Evolutionary conservation across 2,113 vertebrate species (phyloP).

Genomic region (Merops nubicus): DNA sequence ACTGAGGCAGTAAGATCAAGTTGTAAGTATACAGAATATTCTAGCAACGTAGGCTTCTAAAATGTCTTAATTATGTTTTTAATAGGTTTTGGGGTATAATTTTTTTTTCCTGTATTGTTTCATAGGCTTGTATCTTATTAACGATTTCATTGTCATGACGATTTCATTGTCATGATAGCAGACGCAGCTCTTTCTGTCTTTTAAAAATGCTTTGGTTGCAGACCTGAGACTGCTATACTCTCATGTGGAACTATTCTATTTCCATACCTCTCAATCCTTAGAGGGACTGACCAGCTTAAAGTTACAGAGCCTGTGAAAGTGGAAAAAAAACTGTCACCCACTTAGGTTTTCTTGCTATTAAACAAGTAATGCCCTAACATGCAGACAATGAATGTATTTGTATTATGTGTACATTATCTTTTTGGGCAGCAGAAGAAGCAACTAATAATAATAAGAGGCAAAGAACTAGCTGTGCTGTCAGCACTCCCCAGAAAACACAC

Average conservation of each 20-base stretch:
- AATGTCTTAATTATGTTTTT: neutral
- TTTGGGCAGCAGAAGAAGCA: neutral
- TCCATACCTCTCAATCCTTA: neutral
- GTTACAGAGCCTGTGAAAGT: neutral
- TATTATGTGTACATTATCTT: accelerated
- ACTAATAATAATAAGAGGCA: neutral
- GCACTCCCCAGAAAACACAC: accelerated
- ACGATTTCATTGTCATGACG: neutral
- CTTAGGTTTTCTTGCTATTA: neutral
- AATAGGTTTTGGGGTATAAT: neutral
- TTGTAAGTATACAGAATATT: neutral
- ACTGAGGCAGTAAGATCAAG: neutral
- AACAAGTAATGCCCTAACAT: neutral
- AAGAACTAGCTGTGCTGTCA: neutral
- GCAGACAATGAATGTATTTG: neutral
- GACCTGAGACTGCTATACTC: accelerated
- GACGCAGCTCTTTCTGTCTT: neutral
- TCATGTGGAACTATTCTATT: accelerated
- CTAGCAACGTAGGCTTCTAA: neutral
- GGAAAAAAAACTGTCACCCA: neutral
- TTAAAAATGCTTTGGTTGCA: neutral
- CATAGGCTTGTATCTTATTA: neutral
- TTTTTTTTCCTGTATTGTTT: neutral
- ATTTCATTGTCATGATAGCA: neutral
- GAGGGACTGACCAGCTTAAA: neutral